A percentile compares a stretch with the other conserved stretches of the same genome.
Evolutionary conservation across 2,888 invertebrate genomes (phyloP).

Genomic region (Ophioninae sp.): DNA sequence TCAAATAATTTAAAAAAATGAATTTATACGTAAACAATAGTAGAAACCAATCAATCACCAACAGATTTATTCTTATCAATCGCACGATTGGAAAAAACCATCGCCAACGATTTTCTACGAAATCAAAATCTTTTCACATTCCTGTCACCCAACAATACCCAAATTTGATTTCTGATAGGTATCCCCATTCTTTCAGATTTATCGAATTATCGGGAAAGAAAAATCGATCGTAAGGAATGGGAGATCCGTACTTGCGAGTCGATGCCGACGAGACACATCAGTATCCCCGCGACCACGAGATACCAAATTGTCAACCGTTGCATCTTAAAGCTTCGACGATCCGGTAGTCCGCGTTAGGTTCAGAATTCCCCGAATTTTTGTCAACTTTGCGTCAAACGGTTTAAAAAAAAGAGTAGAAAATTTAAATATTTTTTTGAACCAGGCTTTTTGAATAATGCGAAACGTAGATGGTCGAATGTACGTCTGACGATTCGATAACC

Average conservation of each 20-base stretch:
- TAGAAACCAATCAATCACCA: too few species aligned
- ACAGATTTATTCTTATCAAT: too few species aligned
- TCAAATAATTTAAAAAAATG: too few species aligned
- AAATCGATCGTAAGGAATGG: neutral
- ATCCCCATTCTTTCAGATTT: too few species aligned
- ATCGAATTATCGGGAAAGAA: too few species aligned
- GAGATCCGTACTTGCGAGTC: slow-evolving; percentile 45
- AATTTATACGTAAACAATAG: too few species aligned
- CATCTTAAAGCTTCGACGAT: slow-evolving; percentile 22
- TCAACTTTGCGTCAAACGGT: neutral
- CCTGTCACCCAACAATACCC: too few species aligned
- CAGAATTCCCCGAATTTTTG: neutral
- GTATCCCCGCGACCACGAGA: slow-evolving; percentile 33
- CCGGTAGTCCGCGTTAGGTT: neutral
- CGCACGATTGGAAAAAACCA: too few species aligned
- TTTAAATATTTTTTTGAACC: neutral
- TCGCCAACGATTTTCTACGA: too few species aligned
- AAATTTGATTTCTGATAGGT: too few species aligned
- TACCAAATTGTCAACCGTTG: slow-evolving; percentile 11
- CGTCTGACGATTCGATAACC: slow-evolving; percentile 35
- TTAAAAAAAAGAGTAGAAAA: neutral
- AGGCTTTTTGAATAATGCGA: slow-evolving; percentile 6
- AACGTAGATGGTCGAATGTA: slow-evolving; percentile 29
- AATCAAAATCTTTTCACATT: too few species aligned
- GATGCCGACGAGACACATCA: slow-evolving; percentile 39